Evolutionary conservation across 2,113 vertebrate genomes (phyloP).

Genomic region (Pseudopipra pipra): DNA sequence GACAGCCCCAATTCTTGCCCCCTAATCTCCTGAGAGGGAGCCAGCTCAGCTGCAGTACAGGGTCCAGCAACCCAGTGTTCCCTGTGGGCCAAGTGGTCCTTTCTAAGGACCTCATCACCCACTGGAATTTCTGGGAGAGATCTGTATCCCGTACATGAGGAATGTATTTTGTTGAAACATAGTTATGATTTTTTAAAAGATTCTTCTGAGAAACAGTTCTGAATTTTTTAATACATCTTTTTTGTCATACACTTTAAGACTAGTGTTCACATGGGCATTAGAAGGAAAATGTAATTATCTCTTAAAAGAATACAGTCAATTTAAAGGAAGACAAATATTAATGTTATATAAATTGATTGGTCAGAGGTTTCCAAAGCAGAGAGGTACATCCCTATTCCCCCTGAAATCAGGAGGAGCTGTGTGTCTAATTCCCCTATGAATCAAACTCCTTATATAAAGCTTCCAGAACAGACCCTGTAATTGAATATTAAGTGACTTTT

Average conservation of each 20-base stretch:
- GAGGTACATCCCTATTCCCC: neutral
- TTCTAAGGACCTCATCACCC: neutral
- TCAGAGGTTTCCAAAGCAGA: neutral
- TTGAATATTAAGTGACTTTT: neutral
- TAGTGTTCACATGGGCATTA: neutral
- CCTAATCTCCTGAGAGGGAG: neutral
- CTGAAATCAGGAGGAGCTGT: neutral
- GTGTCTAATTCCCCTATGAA: neutral
- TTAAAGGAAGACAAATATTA: slow-evolving; percentile 27
- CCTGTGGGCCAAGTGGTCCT: neutral
- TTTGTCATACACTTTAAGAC: neutral
- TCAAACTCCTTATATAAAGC: neutral
- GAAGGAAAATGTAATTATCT: slow-evolving; percentile 18
- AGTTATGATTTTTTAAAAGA: neutral
- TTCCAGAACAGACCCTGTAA: neutral
- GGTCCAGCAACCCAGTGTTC: no score
- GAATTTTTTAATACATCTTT: neutral
- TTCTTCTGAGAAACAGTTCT: neutral
- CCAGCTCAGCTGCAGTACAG: rapidly evolving
- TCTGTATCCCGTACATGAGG: neutral
- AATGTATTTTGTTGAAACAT: neutral
- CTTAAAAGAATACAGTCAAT: slow-evolving; percentile 24
- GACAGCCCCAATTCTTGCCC: neutral
- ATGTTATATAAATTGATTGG: neutral
- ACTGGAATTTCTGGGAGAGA: neutral